Conservation (phyloP, 2,113 vertebrate genomes). For the Larimichthys crocea region DNA sequence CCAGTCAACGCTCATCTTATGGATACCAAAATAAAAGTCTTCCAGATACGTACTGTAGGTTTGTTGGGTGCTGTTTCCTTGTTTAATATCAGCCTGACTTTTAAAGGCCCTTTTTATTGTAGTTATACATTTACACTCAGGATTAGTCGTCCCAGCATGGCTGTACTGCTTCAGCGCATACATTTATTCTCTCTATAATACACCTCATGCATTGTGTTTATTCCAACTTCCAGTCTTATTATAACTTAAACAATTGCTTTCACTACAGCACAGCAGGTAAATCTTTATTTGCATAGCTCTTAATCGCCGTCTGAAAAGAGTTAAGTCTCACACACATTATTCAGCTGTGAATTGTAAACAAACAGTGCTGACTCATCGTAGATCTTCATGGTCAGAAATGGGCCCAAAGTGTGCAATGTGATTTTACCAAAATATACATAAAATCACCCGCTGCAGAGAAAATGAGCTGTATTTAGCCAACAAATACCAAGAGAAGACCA, state of each 20-base stretch:
- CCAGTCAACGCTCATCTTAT: neutral
- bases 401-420: neutral
- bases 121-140: neutral
- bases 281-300: conserved; percentile 22
- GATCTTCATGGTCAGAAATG: neutral
- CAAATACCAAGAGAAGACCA: neutral
- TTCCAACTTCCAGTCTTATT: neutral
- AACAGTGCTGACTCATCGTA: conserved; percentile 2
- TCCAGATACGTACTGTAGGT: neutral
- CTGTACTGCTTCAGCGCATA: neutral
- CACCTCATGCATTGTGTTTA: conserved; percentile 6
- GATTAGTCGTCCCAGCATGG: neutral
- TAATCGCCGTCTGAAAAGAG: conserved; percentile 13
- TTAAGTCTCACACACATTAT: neutral
- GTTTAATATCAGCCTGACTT: neutral
- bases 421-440: neutral
- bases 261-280: neutral
- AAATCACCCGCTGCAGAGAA: neutral
- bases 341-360: conserved; percentile 2
- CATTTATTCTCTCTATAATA: neutral
- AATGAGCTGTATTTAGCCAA: no score
- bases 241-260: neutral
- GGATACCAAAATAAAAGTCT: neutral
- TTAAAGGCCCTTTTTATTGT: neutral
- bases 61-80: neutral